These are phyloP conservation scores for Dasypolia templi DNA, from an alignment of 2,888 invertebrate species.

Conservation along the genomic window DNA sequence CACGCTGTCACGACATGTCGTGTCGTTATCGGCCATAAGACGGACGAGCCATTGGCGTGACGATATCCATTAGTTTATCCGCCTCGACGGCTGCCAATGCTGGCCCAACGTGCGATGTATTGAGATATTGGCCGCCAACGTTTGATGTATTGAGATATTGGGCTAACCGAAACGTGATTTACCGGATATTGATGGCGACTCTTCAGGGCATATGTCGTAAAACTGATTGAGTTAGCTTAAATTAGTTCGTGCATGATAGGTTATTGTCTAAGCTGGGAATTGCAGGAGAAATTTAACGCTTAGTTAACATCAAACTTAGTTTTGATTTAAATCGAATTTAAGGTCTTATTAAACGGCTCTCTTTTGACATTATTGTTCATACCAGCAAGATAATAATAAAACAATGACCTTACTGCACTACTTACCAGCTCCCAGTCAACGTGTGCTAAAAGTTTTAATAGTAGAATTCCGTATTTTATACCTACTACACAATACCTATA, in stretches of 20 bases:
- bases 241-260: constrained; percentile 26
- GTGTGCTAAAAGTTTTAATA: constrained; percentile 8
- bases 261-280: not conserved
- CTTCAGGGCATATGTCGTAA: constrained; percentile 42
- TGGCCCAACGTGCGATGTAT: constrained; percentile 66
- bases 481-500: not conserved
- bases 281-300: not conserved
- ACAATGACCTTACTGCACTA: not conserved
- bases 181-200: constrained; percentile 60
- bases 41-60: constrained; percentile 69
- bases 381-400: not conserved
- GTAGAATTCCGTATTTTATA: not conserved
- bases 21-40: constrained; percentile 56
- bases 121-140: constrained; percentile 69
- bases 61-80: constrained; percentile 71
- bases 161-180: constrained; percentile 67
- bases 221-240: constrained; percentile 40
- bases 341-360: not conserved
- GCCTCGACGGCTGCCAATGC: constrained; percentile 45
- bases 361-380: not conserved
- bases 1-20: constrained; percentile 35
- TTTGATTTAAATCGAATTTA: not conserved
- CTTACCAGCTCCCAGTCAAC: not conserved
- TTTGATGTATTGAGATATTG: constrained; percentile 72
- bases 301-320: not conserved